Evolutionary conservation across 2,113 vertebrate species (phyloP).

Genomic region (Sinocyclocheilus anshuiensis): DNA sequence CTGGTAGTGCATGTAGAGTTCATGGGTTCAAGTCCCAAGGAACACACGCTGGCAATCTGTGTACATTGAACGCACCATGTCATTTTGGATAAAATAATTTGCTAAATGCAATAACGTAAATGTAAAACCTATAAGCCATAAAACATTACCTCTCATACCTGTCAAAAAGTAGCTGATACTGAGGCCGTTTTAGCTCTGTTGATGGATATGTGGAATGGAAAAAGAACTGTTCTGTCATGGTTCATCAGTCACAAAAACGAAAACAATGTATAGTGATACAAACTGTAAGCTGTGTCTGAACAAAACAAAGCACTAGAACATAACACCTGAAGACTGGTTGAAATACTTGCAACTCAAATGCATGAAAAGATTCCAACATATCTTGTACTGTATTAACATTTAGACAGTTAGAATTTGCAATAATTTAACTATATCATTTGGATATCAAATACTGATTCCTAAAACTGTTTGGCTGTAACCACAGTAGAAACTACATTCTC

Average conservation of each 20-base stretch:
- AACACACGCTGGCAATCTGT: too few species aligned
- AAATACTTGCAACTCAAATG: background rate
- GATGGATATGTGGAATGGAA: background rate
- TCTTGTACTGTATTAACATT: background rate
- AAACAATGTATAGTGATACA: background rate
- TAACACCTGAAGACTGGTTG: background rate
- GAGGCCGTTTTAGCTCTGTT: too few species aligned
- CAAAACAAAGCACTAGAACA: background rate
- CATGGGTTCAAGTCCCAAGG: background rate
- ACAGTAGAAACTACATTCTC: background rate
- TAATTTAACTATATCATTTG: background rate
- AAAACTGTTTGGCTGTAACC: background rate
- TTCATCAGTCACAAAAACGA: background rate
- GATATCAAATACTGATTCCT: background rate
- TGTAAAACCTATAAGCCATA: too few species aligned
- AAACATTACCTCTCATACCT: too few species aligned
- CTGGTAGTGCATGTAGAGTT: background rate
- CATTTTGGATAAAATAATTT: too few species aligned
- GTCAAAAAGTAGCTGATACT: too few species aligned
- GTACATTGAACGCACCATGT: too few species aligned
- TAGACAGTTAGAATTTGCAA: background rate
- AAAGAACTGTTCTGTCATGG: too few species aligned
- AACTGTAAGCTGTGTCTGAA: background rate
- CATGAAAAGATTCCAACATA: background rate
- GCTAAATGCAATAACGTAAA: too few species aligned